These are phyloP conservation scores for Gonocerus acuteangulatus DNA, from an alignment of 2,888 invertebrate species.

Conservation along the genomic window DNA sequence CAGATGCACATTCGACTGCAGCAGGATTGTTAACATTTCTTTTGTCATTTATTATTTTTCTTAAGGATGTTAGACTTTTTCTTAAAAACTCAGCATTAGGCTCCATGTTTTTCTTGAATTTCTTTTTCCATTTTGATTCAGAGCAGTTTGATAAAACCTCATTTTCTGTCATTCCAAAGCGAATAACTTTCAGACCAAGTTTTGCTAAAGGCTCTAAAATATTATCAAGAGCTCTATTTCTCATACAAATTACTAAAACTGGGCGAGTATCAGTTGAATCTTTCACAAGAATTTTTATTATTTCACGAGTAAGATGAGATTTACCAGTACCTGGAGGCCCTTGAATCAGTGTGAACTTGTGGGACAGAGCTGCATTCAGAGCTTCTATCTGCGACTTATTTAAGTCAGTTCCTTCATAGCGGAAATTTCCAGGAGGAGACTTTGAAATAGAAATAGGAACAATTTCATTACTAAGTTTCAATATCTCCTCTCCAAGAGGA, in stretches of 20 bases:
- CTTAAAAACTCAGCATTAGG: not conserved
- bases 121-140: not conserved
- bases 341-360: slow-evolving; percentile 70
- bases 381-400: slow-evolving; percentile 62
- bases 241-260: slow-evolving; percentile 70
- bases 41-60: not conserved
- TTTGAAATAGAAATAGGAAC: slow-evolving; percentile 24
- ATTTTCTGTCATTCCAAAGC: slow-evolving; percentile 62
- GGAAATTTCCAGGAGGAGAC: slow-evolving; percentile 36
- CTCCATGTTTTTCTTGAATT: not conserved
- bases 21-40: not conserved
- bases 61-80: not conserved
- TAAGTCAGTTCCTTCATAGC: slow-evolving; percentile 46
- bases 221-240: slow-evolving; percentile 80
- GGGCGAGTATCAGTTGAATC: slow-evolving; percentile 50
- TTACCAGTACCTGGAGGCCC: slow-evolving; percentile 87
- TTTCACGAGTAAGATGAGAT: slow-evolving; percentile 68
- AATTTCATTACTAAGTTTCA: slow-evolving; percentile 42
- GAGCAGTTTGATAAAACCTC: slow-evolving; percentile 38
- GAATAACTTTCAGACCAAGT: slow-evolving; percentile 53
- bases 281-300: slow-evolving; percentile 58
- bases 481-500: slow-evolving; percentile 61
- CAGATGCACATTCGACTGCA: not conserved
- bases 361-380: slow-evolving; percentile 57
- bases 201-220: slow-evolving; percentile 62